Percentiles rank a stretch among this genome's conserved stretches.
These are phyloP conservation scores for Calycopis cecrops DNA, from an alignment of 1,140 invertebrate genomes.

Conservation along the genomic window DNA sequence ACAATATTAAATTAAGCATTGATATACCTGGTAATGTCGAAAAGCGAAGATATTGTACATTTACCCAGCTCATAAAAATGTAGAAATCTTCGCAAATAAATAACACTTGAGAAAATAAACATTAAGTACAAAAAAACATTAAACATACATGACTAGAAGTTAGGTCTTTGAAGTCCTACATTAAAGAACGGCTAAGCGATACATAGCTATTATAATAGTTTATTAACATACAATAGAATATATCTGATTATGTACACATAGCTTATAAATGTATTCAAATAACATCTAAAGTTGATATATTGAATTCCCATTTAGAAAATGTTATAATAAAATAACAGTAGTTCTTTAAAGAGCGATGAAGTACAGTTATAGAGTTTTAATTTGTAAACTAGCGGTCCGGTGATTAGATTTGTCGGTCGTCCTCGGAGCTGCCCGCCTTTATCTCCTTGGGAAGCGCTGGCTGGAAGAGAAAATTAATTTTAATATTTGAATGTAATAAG, in stretches of 20 bases:
- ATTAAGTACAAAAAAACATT: constrained; percentile 20
- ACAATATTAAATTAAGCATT: constrained; percentile 25
- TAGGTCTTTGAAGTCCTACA: constrained; percentile 16
- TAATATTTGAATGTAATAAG: too few species aligned
- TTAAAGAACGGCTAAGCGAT: constrained; percentile 20
- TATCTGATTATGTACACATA: constrained; percentile 65
- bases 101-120: constrained; percentile 24
- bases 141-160: constrained; percentile 16
- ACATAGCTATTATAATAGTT: constrained; percentile 40
- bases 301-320: constrained; percentile 50
- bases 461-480: constrained; percentile 37
- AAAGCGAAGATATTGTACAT: constrained; percentile 57
- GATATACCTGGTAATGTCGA: constrained; percentile 11
- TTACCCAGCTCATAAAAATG: constrained; percentile 66
- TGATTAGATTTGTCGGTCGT: constrained; percentile 57
- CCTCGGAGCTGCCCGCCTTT: constrained; percentile 61
- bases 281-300: constrained; percentile 57
- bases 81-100: constrained; percentile 50
- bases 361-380: constrained; percentile 41
- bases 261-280: constrained; percentile 47
- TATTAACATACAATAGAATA: constrained; percentile 50
- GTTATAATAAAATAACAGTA: constrained; percentile 35
- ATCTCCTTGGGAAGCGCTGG: constrained; percentile 61
- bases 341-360: constrained; percentile 47
- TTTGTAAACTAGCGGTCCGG: constrained; percentile 37